Percentiles rank a stretch among this genome's conserved stretches.
Conservation (phyloP, 2,888 invertebrate species). For the Lasioglossum malachurum region DNA sequence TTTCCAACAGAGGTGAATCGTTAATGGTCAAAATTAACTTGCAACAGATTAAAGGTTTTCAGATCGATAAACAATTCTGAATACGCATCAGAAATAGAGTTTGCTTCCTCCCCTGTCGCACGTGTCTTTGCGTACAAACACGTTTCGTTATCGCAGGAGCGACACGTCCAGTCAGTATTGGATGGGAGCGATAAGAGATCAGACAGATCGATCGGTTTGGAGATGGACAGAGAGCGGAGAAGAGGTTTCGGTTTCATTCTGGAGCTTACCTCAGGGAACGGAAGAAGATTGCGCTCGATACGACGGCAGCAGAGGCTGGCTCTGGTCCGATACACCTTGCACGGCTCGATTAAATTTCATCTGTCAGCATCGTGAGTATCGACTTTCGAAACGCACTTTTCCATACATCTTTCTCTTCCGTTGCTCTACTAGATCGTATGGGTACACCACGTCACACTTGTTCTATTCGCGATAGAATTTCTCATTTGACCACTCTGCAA, state of each 20-base stretch:
- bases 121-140: neutral
- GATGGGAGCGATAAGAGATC: slow-evolving; percentile 97
- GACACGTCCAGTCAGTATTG: slow-evolving; percentile 97
- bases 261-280: slow-evolving; percentile 93
- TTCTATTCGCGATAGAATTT: neutral
- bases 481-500: neutral
- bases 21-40: too few species aligned
- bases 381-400: slow-evolving; percentile 46
- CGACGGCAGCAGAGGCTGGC: slow-evolving; percentile 97
- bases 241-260: slow-evolving; percentile 95
- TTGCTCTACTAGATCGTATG: slow-evolving; percentile 25
- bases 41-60: neutral
- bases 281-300: slow-evolving; percentile 94
- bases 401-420: slow-evolving; percentile 11
- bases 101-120: neutral
- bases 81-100: neutral
- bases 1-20: too few species aligned
- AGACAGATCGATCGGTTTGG: slow-evolving; percentile 92
- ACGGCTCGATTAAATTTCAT: slow-evolving; percentile 94
- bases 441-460: neutral
- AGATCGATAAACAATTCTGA: neutral
- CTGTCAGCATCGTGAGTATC: slow-evolving; percentile 95
- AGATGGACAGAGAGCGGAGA: slow-evolving; percentile 94
- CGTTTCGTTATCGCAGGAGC: slow-evolving; percentile 86
- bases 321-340: slow-evolving; percentile 97